Evolutionary conservation across 2,113 vertebrate species (phyloP).

Genomic region (Eulacestoma nigropectus): DNA sequence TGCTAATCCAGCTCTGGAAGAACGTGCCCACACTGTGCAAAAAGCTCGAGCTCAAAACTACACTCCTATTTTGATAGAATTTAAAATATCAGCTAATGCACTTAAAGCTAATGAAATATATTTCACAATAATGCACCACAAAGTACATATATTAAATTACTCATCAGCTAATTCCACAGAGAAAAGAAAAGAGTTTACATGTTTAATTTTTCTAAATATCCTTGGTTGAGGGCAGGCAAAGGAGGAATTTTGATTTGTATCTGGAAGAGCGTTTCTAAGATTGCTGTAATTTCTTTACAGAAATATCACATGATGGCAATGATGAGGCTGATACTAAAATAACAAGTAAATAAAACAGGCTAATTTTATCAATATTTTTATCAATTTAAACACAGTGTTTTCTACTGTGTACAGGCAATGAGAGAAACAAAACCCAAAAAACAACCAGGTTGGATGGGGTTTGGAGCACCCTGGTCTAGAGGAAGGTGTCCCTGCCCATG

Average conservation of each 20-base stretch:
- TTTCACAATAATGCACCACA: neutral
- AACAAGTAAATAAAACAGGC: neutral
- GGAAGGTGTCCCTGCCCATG: neutral
- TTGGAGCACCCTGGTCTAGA: neutral
- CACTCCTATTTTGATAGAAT: neutral
- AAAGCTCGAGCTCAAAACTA: rapidly evolving
- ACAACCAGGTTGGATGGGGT: rapidly evolving
- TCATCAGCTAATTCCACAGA: slow-evolving; percentile 16
- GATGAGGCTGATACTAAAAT: neutral
- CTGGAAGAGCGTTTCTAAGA: neutral
- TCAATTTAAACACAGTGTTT: neutral
- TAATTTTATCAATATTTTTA: neutral
- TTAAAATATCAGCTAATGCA: neutral
- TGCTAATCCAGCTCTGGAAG: neutral
- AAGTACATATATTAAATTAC: neutral
- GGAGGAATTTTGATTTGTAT: neutral
- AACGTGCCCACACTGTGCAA: neutral
- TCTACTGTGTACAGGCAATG: neutral
- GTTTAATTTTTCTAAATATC: neutral
- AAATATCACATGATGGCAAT: neutral
- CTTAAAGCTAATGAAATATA: neutral
- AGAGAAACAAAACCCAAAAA: neutral
- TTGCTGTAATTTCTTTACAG: neutral
- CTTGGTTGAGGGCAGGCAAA: neutral
- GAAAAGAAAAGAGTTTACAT: neutral